A percentile compares a stretch with the other conserved stretches of the same genome.
Conservation (phyloP, 2,888 invertebrate species). For the Eupithecia inturbata region DNA sequence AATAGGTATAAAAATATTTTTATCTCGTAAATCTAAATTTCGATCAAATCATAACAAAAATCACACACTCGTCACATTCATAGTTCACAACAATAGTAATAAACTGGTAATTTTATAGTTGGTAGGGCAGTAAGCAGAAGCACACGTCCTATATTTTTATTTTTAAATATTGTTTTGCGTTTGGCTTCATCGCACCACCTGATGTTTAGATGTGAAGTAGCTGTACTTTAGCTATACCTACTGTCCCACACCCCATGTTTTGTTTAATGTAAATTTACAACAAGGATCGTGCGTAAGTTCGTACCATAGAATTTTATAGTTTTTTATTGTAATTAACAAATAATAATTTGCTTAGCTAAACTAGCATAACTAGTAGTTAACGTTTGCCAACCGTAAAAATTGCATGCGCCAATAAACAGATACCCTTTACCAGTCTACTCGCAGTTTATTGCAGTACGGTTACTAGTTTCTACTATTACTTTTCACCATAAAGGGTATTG, state of each 20-base stretch:
- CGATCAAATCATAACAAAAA: background rate
- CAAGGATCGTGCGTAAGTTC: background rate
- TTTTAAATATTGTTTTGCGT: background rate
- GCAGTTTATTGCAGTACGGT: background rate
- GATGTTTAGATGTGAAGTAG: background rate
- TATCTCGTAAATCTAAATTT: background rate
- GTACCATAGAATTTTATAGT: background rate
- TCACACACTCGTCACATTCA: no score
- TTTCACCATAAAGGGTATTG: background rate
- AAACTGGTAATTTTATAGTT: background rate
- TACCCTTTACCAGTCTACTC: background rate
- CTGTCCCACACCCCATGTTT: background rate
- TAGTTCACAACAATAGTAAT: background rate
- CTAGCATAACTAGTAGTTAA: constrained; percentile 22
- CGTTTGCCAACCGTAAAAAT: constrained; percentile 40
- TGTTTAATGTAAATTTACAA: background rate
- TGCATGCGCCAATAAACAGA: constrained; percentile 40
- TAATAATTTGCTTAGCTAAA: background rate
- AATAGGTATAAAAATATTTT: background rate
- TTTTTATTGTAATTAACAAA: constrained; percentile 8
- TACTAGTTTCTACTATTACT: background rate
- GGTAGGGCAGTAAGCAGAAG: background rate
- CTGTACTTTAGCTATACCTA: background rate
- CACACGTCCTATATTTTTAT: background rate
- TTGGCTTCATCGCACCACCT: background rate